Percentiles rank a stretch among this genome's conserved stretches.
These are phyloP conservation scores for Amphipoea lucens DNA, from an alignment of 2,888 invertebrate genomes.

Conservation along the genomic window DNA sequence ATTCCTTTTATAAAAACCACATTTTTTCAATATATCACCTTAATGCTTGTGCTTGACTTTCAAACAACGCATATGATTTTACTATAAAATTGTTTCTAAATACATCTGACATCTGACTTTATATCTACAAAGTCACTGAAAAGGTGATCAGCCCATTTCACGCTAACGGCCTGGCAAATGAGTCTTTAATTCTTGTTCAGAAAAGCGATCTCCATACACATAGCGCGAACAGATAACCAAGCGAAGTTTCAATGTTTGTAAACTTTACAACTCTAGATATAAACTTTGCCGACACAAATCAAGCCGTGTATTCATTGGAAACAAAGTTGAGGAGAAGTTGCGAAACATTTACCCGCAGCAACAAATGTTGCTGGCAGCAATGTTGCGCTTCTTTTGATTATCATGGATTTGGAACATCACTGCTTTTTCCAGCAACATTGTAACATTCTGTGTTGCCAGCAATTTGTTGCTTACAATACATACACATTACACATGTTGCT, in stretches of 20 bases:
- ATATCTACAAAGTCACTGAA: background rate
- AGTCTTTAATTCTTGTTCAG: slow-evolving; percentile 35
- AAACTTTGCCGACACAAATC: slow-evolving; percentile 27
- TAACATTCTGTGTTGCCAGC: background rate
- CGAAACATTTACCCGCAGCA: background rate
- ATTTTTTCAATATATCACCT: too few species aligned
- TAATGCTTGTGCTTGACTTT: background rate
- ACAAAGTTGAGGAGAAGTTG: background rate
- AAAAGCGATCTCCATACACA: slow-evolving; percentile 20
- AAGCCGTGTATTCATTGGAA: background rate
- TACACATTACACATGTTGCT: too few species aligned
- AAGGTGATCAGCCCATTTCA: slow-evolving; percentile 3
- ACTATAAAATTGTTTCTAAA: background rate
- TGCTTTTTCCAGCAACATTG: background rate
- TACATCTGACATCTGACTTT: background rate
- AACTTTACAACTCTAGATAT: slow-evolving; percentile 41
- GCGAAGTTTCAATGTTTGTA: slow-evolving; percentile 35
- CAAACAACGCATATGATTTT: background rate
- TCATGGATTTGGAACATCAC: too few species aligned
- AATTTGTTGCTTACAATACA: background rate
- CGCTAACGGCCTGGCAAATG: slow-evolving; percentile 26
- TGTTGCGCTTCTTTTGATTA: background rate
- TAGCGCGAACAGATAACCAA: slow-evolving; percentile 27
- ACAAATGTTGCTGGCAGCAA: background rate
- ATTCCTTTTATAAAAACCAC: too few species aligned